These are phyloP conservation scores for Staurois parvus DNA, from an alignment of 2,797 vertebrate species.

Conservation along the genomic window DNA sequence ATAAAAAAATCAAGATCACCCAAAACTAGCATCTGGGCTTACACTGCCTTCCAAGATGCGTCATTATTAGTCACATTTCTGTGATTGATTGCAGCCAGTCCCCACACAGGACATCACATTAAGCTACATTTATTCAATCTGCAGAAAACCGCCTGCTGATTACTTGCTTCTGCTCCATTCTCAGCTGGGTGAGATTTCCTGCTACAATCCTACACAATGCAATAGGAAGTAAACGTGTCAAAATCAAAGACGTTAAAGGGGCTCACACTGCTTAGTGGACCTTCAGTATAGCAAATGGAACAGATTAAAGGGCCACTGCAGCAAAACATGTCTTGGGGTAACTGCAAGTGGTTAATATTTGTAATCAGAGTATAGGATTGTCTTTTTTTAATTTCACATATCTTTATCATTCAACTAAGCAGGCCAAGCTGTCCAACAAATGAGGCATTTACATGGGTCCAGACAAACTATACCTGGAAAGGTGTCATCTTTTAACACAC, in stretches of 20 bases:
- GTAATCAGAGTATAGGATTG: too few species aligned
- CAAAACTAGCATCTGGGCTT: too few species aligned
- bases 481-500: too few species aligned
- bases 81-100: not conserved
- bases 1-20: too few species aligned
- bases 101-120: not conserved
- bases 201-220: not conserved
- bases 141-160: not conserved
- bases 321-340: too few species aligned
- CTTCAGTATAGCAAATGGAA: not conserved
- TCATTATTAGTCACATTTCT: not conserved
- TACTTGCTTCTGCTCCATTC: not conserved
- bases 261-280: not conserved
- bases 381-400: too few species aligned
- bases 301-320: too few species aligned
- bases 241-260: not conserved
- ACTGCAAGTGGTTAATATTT: too few species aligned
- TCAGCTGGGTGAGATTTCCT: slow-evolving; percentile 1
- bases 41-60: not conserved
- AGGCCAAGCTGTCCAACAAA: too few species aligned
- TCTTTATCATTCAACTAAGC: too few species aligned
- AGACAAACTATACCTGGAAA: too few species aligned
- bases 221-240: slow-evolving; percentile 3
- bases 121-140: not conserved
- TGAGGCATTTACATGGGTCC: too few species aligned